Base-by-base conservation (phyloP, 2,888 invertebrate species). In the Protodeltote pygarga region DNA sequence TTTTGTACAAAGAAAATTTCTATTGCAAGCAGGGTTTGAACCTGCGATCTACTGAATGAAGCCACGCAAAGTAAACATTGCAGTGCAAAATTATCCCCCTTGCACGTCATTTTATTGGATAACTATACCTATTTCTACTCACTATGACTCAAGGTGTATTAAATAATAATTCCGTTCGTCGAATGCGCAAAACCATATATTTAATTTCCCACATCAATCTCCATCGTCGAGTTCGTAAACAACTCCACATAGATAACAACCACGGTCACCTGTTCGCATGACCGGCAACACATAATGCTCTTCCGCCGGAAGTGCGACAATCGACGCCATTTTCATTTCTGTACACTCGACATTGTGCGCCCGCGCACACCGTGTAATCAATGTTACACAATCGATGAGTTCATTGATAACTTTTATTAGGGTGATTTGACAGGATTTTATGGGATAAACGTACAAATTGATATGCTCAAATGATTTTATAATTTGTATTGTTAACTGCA, bases 261-360 rank as follows among this genome's bases (percentile, higher is more conserved):
- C 68, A 81, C 73, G 88, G 87, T 71, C 87, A 83, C 74, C 78
- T 77, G 80, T 68, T 73, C 85, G 85, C 87, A 83, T 86, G 83
- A 87, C 79, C 80, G 85, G 73, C 79, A 77, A 75, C 78, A 78
- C 77, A 88, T 87, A 89, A 89, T 82, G 66, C 72, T 31, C 72
- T 85, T 90, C 91, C 90, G 89, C 41, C 89, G 91, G 90, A 91
- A 83, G 75, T 35, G 33, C 52, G 73, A 74, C 75, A 55, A 40
- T 49, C 44, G 35, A 10, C 55, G 65, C 68, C 76, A 77, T 81
- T 78, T 81, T 80, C 77, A 73, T 75, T 69, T 68, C 58, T 50
- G 59, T 57, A 49, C 64, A 77, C 10, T 27, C 13, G 27, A 27
- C 76, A 82, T 78, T 83, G 81, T 81, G 75, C 73, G 73, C 60